Percentiles rank a stretch among this genome's conserved stretches.
Conservation (phyloP, 2,797 vertebrate species). For the Macropus fuliginosus region DNA sequence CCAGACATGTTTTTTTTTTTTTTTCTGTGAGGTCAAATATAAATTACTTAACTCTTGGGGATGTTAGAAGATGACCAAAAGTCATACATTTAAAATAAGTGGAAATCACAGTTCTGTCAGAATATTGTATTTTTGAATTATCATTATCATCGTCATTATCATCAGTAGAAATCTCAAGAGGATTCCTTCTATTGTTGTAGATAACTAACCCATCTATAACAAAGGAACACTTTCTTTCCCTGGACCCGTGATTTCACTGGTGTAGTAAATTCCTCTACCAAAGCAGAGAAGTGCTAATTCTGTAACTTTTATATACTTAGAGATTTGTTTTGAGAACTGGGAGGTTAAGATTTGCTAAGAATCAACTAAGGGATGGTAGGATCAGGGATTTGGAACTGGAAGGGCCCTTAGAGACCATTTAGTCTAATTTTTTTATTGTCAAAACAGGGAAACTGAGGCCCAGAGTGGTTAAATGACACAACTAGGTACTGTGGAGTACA, state of each 20-base stretch:
- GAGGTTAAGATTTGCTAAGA: background rate
- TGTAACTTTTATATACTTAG: background rate
- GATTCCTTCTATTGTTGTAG: background rate
- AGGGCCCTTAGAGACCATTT: background rate
- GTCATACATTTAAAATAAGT: constrained; percentile 53
- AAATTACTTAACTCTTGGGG: constrained; percentile 60
- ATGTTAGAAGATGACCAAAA: constrained; percentile 62
- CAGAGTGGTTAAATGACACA: background rate
- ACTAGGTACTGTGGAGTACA: background rate
- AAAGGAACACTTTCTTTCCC: too few relatives aligned
- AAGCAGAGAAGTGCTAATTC: background rate
- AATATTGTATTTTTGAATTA: too few relatives aligned
- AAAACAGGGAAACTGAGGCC: background rate
- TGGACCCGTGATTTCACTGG: too few relatives aligned
- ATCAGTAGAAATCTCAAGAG: constrained; percentile 58
- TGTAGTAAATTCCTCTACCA: too few relatives aligned
- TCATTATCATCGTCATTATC: too few relatives aligned
- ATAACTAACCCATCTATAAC: too few relatives aligned
- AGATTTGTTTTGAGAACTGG: background rate
- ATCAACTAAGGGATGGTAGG: background rate
- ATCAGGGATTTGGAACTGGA: background rate
- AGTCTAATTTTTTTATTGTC: background rate
- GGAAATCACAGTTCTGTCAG: background rate
- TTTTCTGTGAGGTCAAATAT: constrained; percentile 28
- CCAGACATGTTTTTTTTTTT: background rate